Base-by-base conservation (phyloP, 2,797 vertebrate species). In the Sebastiscus albofasciatus region DNA sequence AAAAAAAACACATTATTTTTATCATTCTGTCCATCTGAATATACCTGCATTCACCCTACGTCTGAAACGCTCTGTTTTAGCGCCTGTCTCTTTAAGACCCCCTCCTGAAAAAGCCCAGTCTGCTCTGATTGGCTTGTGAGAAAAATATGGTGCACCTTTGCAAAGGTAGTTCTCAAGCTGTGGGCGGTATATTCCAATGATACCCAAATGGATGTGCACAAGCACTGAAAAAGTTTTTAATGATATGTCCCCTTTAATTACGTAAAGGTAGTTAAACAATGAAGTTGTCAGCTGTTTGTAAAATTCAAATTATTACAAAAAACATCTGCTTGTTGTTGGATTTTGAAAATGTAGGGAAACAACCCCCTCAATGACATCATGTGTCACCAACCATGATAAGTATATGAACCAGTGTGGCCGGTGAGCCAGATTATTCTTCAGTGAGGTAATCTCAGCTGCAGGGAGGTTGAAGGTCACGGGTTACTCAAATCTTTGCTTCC, bases 401-500 rank as follows among this genome's bases (percentile, higher is more conserved):
- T 67, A 10, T 36, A 26, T 68, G 54, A 59, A 9, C 20, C 49
- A 20, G 29, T 2, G 16, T 8, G 31, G 20, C 16, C 2, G 0
- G 22, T 24, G 33, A 55, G 58, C 33, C 56, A 59, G 20, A 29
- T 67, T 75, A 31, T 74, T 67, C 67, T 12, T 59, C 59, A 42
- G 20, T 10, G 42, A 54, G 76, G 22, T 16, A n/a, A 6, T 70
- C 24, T 75, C 52, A 70, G 82, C 70, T 74, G 34, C 72, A 59
- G 24, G n/a, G 31, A 80, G 75, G 72, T 64, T 74, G 74, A 80
- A 82, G 60, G 68, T 54, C 62, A 18, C 6, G 0, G 77, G 81
- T 80, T 65, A 70, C 77, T 83, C 61, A 90, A 89, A 88, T 67
- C 80, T 83, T 73, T 36, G 65, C 80, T 52, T 81, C 71, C 72